Evolutionary conservation across 2,888 invertebrate species (phyloP).

Genomic region (Megamerina dolium): DNA sequence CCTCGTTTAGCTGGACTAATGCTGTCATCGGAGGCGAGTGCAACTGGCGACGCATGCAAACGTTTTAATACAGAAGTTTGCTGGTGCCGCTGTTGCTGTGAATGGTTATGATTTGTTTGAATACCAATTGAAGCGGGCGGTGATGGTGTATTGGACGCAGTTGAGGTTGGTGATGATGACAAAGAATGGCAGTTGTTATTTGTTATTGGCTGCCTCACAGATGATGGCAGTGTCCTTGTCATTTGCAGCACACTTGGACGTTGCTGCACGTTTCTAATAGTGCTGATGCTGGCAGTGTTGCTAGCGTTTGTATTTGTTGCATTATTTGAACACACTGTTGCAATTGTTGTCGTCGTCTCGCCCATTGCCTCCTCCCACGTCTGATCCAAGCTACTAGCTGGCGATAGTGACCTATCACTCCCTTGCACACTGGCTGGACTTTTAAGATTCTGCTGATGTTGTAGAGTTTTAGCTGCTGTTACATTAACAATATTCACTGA

Average conservation of each 20-base stretch:
- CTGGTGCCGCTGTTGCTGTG: constrained; percentile 6
- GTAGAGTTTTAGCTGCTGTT: constrained; percentile 40
- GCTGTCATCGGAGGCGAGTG: constrained; percentile 1
- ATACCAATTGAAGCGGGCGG: constrained; percentile 5
- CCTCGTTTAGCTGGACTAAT: constrained; percentile 18
- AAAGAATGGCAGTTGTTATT: background rate
- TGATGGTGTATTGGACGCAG: constrained; percentile 3
- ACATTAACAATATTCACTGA: constrained; percentile 48
- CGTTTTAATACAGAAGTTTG: constrained; percentile 22
- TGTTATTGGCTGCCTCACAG: background rate
- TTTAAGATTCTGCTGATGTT: constrained; percentile 26
- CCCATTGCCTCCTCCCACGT: constrained; percentile 3
- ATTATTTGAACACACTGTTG: too few species aligned
- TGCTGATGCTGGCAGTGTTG: background rate
- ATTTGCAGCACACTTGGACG: constrained; percentile 21
- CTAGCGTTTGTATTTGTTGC: background rate
- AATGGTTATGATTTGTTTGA: background rate
- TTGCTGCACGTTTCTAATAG: background rate
- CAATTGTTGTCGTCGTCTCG: constrained; percentile 5
- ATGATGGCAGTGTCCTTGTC: constrained; percentile 8
- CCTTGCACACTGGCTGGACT: constrained; percentile 22
- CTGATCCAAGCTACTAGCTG: constrained; percentile 27
- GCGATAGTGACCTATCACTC: constrained; percentile 31
- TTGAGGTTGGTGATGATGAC: background rate
- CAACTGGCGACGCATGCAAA: constrained; percentile 10